These are phyloP conservation scores for Pseudachorutes palmiensis DNA, from an alignment of 1,140 invertebrate genomes.

Conservation along the genomic window DNA sequence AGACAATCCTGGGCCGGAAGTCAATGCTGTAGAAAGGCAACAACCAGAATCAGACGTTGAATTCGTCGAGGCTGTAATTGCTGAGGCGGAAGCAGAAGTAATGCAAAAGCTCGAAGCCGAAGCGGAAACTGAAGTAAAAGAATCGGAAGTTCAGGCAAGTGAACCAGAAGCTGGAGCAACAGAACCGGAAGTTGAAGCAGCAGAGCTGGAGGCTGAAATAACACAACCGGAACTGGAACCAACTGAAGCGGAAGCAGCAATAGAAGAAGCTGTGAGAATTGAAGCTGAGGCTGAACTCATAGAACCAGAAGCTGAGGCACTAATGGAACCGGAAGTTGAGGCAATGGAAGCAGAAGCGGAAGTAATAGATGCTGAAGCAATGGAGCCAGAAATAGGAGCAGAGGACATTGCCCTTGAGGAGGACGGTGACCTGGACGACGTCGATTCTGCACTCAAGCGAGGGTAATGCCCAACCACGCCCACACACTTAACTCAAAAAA, in stretches of 20 bases:
- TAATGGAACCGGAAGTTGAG: neutral
- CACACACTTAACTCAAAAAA: neutral
- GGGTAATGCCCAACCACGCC: conserved; percentile 4
- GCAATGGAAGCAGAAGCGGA: neutral
- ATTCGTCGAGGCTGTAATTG: neutral
- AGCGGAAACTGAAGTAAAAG: conserved; percentile 10
- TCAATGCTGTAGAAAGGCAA: neutral
- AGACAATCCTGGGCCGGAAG: conserved; percentile 26
- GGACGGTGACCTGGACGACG: neutral
- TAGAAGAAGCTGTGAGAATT: neutral
- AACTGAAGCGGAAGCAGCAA: neutral
- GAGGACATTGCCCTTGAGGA: neutral
- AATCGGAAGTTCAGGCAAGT: conserved; percentile 18
- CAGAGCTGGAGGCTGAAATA: neutral
- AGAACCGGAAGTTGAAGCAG: neutral
- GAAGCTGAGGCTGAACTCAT: neutral
- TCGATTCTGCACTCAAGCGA: conserved; percentile 3
- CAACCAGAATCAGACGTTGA: conserved; percentile 17
- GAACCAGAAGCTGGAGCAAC: conserved; percentile 51
- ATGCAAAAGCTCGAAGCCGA: conserved; percentile 2
- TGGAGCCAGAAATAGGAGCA: neutral
- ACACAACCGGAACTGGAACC: neutral
- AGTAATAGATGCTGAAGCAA: neutral
- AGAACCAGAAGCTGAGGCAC: neutral
- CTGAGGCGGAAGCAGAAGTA: neutral